Percentiles rank a stretch among this genome's conserved stretches.
These are phyloP conservation scores for Malacosoma neustria DNA, from an alignment of 2,888 invertebrate species.

Conservation along the genomic window DNA sequence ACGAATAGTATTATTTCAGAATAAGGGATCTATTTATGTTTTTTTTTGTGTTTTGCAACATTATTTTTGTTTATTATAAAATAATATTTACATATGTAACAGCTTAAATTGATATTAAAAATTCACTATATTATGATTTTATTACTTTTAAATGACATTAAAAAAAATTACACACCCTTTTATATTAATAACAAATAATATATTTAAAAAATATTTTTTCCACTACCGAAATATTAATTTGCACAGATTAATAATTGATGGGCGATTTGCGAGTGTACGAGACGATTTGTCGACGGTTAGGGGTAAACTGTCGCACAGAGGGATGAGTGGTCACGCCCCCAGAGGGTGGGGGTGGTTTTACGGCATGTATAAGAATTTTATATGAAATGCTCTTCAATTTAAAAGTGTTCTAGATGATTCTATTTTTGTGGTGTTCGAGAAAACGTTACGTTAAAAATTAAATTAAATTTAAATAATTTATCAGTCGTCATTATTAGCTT, in stretches of 20 bases:
- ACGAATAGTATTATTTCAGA: too few relatives aligned
- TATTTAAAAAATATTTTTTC: not conserved
- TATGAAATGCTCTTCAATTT: not conserved
- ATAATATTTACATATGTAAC: too few relatives aligned
- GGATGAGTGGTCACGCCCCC: slow-evolving; percentile 25
- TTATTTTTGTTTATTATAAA: too few relatives aligned
- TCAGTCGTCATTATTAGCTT: too few relatives aligned
- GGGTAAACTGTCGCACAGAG: slow-evolving; percentile 46
- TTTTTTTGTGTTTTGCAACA: too few relatives aligned
- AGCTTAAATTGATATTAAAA: too few relatives aligned
- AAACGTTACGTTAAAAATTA: too few relatives aligned
- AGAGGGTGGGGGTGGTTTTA: slow-evolving; percentile 17
- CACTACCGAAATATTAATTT: slow-evolving; percentile 9
- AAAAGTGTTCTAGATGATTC: not conserved
- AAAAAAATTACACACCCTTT: not conserved
- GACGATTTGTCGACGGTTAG: slow-evolving; percentile 42
- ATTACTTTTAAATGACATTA: not conserved
- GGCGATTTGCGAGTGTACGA: slow-evolving; percentile 42
- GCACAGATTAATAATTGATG: slow-evolving; percentile 33
- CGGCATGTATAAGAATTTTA: not conserved
- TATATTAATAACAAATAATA: not conserved
- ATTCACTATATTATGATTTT: too few relatives aligned
- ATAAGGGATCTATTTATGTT: too few relatives aligned
- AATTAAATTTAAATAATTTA: too few relatives aligned
- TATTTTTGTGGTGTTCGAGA: too few relatives aligned